These are phyloP conservation scores for Cryptotermes secundus DNA, from an alignment of 1,140 invertebrate species.

Conservation along the genomic window DNA sequence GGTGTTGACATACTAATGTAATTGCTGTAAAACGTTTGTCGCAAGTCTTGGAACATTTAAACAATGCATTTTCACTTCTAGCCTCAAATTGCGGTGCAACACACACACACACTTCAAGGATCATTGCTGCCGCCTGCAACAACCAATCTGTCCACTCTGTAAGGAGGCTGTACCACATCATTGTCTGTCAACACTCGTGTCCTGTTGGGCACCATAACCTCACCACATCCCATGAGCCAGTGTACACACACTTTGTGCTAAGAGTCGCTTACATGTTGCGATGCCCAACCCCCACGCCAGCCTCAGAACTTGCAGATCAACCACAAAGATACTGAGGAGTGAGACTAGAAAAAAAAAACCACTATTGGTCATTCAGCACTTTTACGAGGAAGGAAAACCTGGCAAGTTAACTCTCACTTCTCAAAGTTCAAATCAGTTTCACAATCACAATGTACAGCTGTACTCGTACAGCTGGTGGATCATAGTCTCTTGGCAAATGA, in stretches of 20 bases:
- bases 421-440: too few species aligned
- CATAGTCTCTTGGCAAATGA: too few species aligned
- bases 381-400: neutral
- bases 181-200: constrained; percentile 68
- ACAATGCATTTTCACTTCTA: too few species aligned
- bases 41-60: too few species aligned
- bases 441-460: too few species aligned
- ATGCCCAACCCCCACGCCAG: constrained; percentile 70
- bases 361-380: neutral
- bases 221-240: constrained; percentile 71
- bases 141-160: constrained; percentile 56
- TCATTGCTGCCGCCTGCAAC: neutral
- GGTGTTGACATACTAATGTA: too few species aligned
- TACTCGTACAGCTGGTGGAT: too few species aligned
- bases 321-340: constrained; percentile 66
- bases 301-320: constrained; percentile 64
- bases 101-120: neutral
- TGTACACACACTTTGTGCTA: constrained; percentile 63
- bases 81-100: too few species aligned
- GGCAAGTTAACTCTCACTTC: neutral
- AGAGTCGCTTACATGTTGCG: constrained; percentile 62
- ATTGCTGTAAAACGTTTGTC: too few species aligned
- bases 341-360: constrained; percentile 58
- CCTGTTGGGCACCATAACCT: constrained; percentile 61
- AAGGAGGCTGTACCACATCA: constrained; percentile 66